Evolutionary conservation across 2,888 invertebrate genomes (phyloP).

Genomic region (Lepidochrysops patricia): DNA sequence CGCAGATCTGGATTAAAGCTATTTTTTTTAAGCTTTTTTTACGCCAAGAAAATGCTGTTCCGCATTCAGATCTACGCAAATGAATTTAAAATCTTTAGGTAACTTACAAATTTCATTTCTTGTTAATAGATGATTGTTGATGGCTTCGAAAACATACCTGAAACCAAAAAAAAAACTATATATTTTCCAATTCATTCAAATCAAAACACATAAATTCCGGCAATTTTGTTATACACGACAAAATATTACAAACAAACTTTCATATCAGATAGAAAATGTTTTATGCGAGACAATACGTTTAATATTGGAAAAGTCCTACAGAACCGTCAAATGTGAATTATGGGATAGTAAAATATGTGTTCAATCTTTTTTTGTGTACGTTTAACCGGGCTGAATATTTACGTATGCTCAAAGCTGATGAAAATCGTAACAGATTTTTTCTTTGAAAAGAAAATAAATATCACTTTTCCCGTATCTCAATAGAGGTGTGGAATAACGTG

Average conservation of each 20-base stretch:
- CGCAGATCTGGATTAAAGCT: too few species aligned
- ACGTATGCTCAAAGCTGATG: not conserved
- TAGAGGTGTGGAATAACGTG: not conserved
- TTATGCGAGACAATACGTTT: constrained; percentile 12
- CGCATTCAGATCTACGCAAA: too few species aligned
- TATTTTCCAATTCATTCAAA: not conserved
- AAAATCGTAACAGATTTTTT: not conserved
- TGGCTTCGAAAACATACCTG: not conserved
- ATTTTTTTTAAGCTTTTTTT: too few species aligned
- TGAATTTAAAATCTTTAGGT: too few species aligned
- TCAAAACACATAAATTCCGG: constrained; percentile 7
- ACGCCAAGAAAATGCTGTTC: too few species aligned
- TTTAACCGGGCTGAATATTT: constrained; percentile 2
- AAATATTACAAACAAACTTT: constrained; percentile 5
- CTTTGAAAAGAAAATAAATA: not conserved
- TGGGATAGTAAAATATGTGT: constrained; percentile 11
- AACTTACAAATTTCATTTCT: too few species aligned
- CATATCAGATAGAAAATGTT: constrained; percentile 12
- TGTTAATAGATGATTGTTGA: too few species aligned
- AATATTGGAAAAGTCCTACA: constrained; percentile 9
- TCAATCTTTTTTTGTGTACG: constrained; percentile 6
- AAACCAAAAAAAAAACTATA: not conserved
- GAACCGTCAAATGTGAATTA: constrained; percentile 12
- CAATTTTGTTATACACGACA: constrained; percentile 8
- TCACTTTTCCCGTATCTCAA: too few species aligned